Conservation (phyloP, 2,888 invertebrate species). For the Diarsia rubi region DNA sequence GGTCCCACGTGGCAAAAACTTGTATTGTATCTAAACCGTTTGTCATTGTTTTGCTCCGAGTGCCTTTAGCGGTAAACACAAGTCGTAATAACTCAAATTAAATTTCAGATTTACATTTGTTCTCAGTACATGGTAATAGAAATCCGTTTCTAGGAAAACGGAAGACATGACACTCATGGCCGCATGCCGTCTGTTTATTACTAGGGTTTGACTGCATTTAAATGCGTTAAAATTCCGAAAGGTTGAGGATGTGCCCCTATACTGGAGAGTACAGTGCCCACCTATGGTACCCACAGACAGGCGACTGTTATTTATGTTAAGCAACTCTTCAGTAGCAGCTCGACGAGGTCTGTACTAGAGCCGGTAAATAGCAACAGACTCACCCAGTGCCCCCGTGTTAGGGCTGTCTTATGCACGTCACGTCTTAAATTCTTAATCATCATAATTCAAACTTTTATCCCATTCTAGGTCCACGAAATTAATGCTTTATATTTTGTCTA, state of each 20-base stretch:
- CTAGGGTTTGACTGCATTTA: conserved; percentile 14
- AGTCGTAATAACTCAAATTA: conserved; percentile 47
- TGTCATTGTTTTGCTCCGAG: conserved; percentile 38
- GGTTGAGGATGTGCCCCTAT: too few relatives aligned
- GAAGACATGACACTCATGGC: background rate
- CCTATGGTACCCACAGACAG: too few relatives aligned
- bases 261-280: too few relatives aligned
- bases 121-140: conserved; percentile 29
- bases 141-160: conserved; percentile 35
- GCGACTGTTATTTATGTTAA: too few relatives aligned
- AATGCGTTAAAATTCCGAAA: background rate
- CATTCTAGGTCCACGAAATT: conserved; percentile 24
- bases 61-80: conserved; percentile 10
- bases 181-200: background rate
- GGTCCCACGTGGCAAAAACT: conserved; percentile 49
- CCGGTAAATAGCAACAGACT: background rate
- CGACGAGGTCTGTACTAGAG: background rate
- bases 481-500: conserved; percentile 50
- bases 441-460: background rate
- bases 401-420: background rate
- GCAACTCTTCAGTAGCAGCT: background rate
- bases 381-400: background rate
- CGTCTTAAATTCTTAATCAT: conserved; percentile 8
- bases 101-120: conserved; percentile 45
- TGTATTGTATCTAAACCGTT: conserved; percentile 41